Evolutionary conservation across 2,797 vertebrate genomes (phyloP).

Genomic region (Mormyrus hasselquistii): DNA sequence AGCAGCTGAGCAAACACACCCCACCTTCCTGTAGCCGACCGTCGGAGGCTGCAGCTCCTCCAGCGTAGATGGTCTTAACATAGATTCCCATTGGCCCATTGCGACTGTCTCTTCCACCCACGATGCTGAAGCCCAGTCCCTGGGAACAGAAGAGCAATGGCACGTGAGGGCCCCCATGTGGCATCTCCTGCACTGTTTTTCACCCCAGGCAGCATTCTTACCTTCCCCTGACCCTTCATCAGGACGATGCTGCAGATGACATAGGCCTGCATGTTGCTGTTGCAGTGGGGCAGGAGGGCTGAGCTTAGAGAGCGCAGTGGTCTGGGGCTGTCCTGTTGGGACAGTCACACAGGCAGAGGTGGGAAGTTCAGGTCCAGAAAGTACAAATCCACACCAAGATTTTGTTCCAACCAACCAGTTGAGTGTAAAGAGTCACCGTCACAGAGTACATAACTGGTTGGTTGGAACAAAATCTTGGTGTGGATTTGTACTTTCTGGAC

Average conservation of each 20-base stretch:
- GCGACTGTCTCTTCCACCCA: constrained; percentile 86
- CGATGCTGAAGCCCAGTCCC: constrained; percentile 93
- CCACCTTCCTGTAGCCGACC: constrained; percentile 86
- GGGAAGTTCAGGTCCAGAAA: no score
- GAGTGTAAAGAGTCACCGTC: no score
- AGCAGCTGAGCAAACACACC: not conserved
- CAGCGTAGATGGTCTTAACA: constrained; percentile 87
- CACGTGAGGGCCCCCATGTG: not conserved
- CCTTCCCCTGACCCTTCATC: constrained; percentile 94
- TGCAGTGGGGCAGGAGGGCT: constrained; percentile 66
- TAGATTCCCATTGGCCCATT: constrained; percentile 93
- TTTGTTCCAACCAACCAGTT: no score
- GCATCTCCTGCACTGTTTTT: not conserved
- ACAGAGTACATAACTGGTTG: no score
- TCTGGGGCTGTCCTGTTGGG: constrained; percentile 57
- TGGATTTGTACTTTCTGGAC: no score
- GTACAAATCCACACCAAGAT: no score
- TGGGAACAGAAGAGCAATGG: constrained; percentile 26
- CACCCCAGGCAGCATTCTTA: constrained; percentile 45
- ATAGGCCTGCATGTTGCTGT: constrained; percentile 72
- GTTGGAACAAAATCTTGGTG: no score
- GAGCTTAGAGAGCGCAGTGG: constrained; percentile 78
- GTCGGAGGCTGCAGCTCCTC: constrained; percentile 83
- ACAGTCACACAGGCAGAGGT: not conserved
- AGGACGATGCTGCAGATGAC: constrained; percentile 86